Evolutionary conservation across 2,888 invertebrate genomes (phyloP), one percentile per base, ranked within the genome.

Genomic region (Rhabditophanes sp.): DNA sequence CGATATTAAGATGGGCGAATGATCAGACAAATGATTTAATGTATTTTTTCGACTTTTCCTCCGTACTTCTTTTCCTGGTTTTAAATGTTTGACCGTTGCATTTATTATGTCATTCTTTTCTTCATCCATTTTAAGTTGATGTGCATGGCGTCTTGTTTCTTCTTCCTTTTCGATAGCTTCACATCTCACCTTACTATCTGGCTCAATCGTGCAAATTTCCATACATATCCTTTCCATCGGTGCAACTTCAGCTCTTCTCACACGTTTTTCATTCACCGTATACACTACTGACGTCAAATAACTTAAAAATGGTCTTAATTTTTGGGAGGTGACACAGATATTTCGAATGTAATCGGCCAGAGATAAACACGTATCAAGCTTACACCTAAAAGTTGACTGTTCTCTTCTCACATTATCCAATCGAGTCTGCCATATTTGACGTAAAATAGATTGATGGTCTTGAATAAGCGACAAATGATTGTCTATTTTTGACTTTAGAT

Each of bases 381-480:
- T 7, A 25, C 25, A 25, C 15, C 15, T n/a, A n/a, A n/a, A n/a
- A n/a, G n/a, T n/a, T n/a, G n/a, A n/a, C 61, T 78, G 78, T 63
- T 79, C 78, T 5, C 76, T 72, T 29, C 76, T 72, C 40, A 79
- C 73, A 41, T 77, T 69, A 65, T 78, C 76, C 17, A 78, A 65
- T 52, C 77, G 76, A 53, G 78, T 78, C 57, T 78, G 78, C 78
- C 78, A 78, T 2, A 76, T 71, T 28, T 26, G 34, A 43, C 49
- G 49, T 34, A 58, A 35, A 7, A 46, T 42, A 4, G 53, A 45
- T 29, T 57, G 52, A 30, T 48, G 35, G 15, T 45, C 45, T 17
- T 56, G 39, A 12, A 66, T 59, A 44, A 65, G 53, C 22, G 62
- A 61, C n/a, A 64, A 45, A 3, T 60, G 53, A 19, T 54, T 52